Evolutionary conservation across 2,797 vertebrate genomes (phyloP), one percentile per base, ranked within the genome.

Genomic region (Melanotaenia trifasciata): DNA sequence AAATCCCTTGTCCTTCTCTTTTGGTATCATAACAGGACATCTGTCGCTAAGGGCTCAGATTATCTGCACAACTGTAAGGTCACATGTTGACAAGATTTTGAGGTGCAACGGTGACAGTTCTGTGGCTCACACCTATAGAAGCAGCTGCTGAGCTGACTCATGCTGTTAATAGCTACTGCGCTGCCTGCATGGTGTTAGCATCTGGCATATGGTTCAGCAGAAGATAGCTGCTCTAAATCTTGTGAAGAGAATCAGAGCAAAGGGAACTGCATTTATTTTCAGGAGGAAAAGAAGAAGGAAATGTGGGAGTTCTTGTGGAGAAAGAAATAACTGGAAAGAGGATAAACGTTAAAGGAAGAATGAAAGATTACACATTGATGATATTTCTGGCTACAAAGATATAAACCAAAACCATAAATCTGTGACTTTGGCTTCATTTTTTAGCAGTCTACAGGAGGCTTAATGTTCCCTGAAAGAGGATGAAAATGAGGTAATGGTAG

Each of bases 51-150:
- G 61, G 70, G 72, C 76, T 64, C 75, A 80, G 84, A 87, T 88
- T 83, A 86, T 75, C 79, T 71, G 1, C 72, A 24, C 33, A 16
- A 71, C 76, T 80, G 80, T 64, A 57, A 88, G 83, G 87, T 92
- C 82, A 75, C 75, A 84, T 84, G 76, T 85, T 87, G 89, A 89
- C 86, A 89, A 86, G 89, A 87, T 89, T 88, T 83, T 30, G 79
- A 85, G 81, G 74, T 82, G 78, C 71, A 65, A 72, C 76, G 78
- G 78, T 85, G 85, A 78, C 59, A 40, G 73, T 72, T 86, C 76
- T 73, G 83, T 28, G 67, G 80, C 71, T 84, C 76, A 82, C 89
- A 85, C 86, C 78, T 87, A 81, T 83, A 72, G 67, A 79, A 74
- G 84, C 85, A 85, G 85, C 87, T 88, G 87, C 81, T 16, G 26